These are phyloP conservation scores for Tuberolachnus salignus DNA, from an alignment of 2,888 invertebrate genomes.

Conservation along the genomic window DNA sequence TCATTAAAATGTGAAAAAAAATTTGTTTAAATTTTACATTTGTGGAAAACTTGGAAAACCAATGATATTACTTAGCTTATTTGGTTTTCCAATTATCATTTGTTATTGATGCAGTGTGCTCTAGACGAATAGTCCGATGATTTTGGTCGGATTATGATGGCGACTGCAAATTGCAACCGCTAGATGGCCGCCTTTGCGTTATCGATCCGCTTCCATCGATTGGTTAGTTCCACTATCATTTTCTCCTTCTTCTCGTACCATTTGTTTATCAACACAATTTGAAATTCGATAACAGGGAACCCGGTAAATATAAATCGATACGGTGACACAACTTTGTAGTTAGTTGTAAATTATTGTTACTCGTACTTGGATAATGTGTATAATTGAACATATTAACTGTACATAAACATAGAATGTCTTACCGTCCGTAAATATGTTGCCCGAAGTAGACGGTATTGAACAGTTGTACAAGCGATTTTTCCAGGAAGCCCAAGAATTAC, in stretches of 20 bases:
- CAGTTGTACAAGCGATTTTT: constrained; percentile 51
- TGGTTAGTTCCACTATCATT: constrained; percentile 43
- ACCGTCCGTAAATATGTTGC: constrained; percentile 20
- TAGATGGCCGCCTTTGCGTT: constrained; percentile 3
- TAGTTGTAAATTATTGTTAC: neutral
- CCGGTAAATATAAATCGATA: constrained; percentile 55
- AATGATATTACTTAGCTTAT: too few relatives aligned
- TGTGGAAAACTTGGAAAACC: too few relatives aligned
- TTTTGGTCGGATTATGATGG: neutral
- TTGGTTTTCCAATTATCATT: too few relatives aligned
- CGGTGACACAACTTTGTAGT: neutral
- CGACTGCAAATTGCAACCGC: neutral
- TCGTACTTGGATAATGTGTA: neutral
- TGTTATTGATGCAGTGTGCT: neutral
- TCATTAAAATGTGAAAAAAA: too few relatives aligned
- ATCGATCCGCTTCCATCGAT: constrained; percentile 36
- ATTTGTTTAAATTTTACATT: too few relatives aligned
- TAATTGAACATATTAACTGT: neutral
- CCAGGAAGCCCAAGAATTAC: constrained; percentile 50
- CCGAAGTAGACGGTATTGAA: constrained; percentile 54
- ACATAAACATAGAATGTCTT: constrained; percentile 17
- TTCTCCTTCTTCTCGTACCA: constrained; percentile 10
- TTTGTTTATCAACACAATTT: constrained; percentile 54
- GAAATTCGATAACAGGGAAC: constrained; percentile 54
- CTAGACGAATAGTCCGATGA: neutral